These are phyloP conservation scores for Neosilurus mollespiculum DNA, from an alignment of 2,797 vertebrate genomes.

Conservation along the genomic window DNA sequence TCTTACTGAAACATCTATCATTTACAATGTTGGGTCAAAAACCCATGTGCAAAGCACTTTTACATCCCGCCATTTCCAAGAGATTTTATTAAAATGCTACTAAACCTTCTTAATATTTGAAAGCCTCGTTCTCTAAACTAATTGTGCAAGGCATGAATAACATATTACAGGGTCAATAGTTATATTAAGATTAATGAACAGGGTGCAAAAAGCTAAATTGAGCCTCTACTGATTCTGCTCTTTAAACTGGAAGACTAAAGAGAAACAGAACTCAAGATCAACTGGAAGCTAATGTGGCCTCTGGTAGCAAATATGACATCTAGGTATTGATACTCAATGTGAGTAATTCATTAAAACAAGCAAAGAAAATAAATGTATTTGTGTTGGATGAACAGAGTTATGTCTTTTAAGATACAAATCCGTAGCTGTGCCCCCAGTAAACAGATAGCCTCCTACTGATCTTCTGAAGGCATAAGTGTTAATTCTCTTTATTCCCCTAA, in stretches of 20 bases:
- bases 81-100: conserved; percentile 76
- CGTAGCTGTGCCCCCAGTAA: conserved; percentile 54
- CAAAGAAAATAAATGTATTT: background rate
- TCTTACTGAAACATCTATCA: conserved; percentile 71
- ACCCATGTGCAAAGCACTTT: conserved; percentile 44
- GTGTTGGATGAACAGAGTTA: conserved; percentile 5
- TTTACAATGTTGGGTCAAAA: conserved; percentile 60
- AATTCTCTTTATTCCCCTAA: conserved; percentile 69
- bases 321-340: background rate
- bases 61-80: conserved; percentile 71
- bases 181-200: conserved; percentile 80
- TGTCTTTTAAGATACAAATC: conserved; percentile 2
- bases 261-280: conserved; percentile 39
- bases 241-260: conserved; percentile 51
- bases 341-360: conserved; percentile 8
- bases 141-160: conserved; percentile 73
- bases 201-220: conserved; percentile 70
- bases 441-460: conserved; percentile 45
- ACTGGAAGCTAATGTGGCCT: conserved; percentile 14
- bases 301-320: background rate
- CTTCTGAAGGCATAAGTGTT: conserved; percentile 63
- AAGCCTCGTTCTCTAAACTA: conserved; percentile 70
- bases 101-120: conserved; percentile 79
- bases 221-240: conserved; percentile 66
- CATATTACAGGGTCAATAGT: conserved; percentile 78